A percentile compares a stretch with the other conserved stretches of the same genome.
phyloP scores from a whole-genome alignment of 2,113 vertebrate genomes.

The Siphamia tubifer region DNA sequence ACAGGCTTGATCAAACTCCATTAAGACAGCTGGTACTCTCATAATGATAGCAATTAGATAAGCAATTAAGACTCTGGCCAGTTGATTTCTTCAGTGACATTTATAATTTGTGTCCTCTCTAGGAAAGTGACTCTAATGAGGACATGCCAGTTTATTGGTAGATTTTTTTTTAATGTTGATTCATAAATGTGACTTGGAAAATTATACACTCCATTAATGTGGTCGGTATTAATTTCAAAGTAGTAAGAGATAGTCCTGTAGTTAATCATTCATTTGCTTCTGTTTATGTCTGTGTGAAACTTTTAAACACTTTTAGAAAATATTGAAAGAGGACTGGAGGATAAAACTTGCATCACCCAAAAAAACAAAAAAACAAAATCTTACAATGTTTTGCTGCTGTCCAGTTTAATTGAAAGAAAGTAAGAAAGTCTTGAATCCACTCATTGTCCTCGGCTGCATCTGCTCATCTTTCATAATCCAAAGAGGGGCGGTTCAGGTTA shows the following conservation, averaged over 20 bases:
- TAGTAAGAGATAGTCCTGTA: neutral
- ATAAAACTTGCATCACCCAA: too few species aligned
- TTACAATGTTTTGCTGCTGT: neutral
- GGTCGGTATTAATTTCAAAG: neutral
- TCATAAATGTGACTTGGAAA: neutral
- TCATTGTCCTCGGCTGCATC: constrained; percentile 8
- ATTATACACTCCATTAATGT: neutral
- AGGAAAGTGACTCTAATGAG: neutral
- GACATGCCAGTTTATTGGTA: neutral
- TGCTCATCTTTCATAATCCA: constrained; percentile 23
- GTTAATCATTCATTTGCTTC: neutral
- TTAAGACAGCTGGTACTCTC: constrained; percentile 8
- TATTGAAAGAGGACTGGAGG: too few species aligned
- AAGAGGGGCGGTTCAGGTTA: neutral
- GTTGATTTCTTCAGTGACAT: constrained; percentile 15
- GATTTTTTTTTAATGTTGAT: too few species aligned
- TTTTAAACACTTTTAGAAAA: too few species aligned
- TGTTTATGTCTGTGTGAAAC: neutral
- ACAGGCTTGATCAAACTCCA: constrained; percentile 12
- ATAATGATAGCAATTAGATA: constrained; percentile 26
- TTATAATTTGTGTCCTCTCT: neutral
- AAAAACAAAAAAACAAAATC: too few species aligned
- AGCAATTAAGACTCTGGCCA: constrained; percentile 14
- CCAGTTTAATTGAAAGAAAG: neutral
- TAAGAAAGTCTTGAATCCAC: neutral